These are phyloP conservation scores for Spizella passerina DNA, from an alignment of 2,797 vertebrate genomes.

Conservation along the genomic window DNA sequence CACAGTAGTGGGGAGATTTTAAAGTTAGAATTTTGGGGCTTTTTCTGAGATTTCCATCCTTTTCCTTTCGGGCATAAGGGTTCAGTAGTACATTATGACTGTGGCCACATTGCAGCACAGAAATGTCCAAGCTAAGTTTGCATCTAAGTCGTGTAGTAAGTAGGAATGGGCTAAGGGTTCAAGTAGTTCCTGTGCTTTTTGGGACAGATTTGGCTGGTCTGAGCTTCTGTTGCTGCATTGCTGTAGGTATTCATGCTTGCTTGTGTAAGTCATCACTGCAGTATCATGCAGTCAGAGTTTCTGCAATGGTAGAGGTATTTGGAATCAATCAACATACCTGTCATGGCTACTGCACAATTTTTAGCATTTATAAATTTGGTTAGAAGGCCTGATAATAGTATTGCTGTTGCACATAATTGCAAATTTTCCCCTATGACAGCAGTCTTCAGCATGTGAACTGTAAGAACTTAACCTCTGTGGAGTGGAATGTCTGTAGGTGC, in stretches of 20 bases:
- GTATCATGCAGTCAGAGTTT: not conserved
- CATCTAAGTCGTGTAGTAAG: not conserved
- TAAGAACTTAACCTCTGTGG: rapidly evolving
- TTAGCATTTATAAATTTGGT: not conserved
- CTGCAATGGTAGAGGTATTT: not conserved
- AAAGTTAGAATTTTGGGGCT: rapidly evolving
- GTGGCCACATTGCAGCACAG: not conserved
- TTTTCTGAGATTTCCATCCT: not conserved
- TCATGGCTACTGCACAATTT: not conserved
- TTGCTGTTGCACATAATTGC: not conserved
- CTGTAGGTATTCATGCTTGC: not conserved
- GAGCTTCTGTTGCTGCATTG: not conserved
- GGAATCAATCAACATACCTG: not conserved
- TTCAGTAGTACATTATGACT: not conserved
- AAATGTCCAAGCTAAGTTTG: not conserved
- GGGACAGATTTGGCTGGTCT: not conserved
- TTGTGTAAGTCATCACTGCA: rapidly evolving
- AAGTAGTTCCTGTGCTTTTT: not conserved
- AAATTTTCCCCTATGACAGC: not conserved
- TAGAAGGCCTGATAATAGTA: not conserved
- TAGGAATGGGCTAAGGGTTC: not conserved
- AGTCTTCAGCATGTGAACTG: not conserved
- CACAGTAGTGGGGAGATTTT: not conserved
- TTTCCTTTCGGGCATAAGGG: not conserved
- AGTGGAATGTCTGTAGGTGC: not conserved